phyloP scores from a whole-genome alignment of 2,113 vertebrate genomes.

The Crotophaga sulcirostris region DNA sequence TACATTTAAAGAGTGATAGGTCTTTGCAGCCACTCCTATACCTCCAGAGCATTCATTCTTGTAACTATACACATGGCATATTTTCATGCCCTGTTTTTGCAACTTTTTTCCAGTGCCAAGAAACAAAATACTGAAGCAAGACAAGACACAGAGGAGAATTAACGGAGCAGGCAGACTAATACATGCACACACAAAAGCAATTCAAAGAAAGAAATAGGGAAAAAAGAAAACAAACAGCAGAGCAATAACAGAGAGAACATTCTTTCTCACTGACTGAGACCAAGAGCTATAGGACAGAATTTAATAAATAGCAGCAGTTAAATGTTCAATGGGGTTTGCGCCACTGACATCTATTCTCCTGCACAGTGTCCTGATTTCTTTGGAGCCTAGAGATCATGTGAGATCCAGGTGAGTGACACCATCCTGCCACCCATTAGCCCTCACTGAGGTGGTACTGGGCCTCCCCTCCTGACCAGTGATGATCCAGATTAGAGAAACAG shows the following conservation, averaged over 20 bases:
- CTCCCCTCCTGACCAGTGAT: background rate
- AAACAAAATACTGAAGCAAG: background rate
- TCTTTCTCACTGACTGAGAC: background rate
- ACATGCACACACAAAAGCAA: background rate
- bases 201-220: background rate
- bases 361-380: background rate
- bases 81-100: background rate
- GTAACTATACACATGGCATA: background rate
- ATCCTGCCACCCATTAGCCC: rapidly evolving
- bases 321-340: background rate
- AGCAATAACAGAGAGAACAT: background rate
- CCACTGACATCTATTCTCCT: background rate
- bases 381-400: background rate
- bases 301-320: background rate
- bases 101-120: background rate
- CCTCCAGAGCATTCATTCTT: background rate
- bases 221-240: background rate
- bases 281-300: background rate
- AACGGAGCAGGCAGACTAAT: background rate
- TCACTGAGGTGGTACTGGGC: background rate
- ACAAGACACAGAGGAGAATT: background rate
- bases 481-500: background rate
- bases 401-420: background rate
- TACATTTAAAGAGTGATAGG: background rate
- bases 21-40: background rate